Conservation (phyloP, 2,888 invertebrate genomes). For the Agrochola lota region DNA sequence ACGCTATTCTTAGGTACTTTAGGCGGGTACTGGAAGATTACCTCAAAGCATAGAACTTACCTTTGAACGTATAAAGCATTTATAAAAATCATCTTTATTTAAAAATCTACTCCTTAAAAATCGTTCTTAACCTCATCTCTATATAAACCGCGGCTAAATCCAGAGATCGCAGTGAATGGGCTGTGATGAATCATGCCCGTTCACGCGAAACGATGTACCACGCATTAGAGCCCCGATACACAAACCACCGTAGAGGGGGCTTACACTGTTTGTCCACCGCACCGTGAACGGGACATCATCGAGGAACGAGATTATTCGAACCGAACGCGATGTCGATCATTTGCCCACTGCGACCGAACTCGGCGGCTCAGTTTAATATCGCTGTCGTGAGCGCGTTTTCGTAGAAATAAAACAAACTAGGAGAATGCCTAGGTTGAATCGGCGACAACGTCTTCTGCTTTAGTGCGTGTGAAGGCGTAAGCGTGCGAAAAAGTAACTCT, state of each 20-base stretch:
- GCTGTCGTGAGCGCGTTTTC: not conserved
- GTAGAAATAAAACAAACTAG: not conserved
- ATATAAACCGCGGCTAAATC: conserved; percentile 82
- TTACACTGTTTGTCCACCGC: not conserved
- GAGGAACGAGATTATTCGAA: not conserved
- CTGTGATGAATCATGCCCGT: conserved; percentile 87
- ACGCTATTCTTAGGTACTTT: not conserved
- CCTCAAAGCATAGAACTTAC: not conserved
- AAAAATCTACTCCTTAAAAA: conserved; percentile 2
- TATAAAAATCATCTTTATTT: not conserved
- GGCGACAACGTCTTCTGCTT: too few relatives aligned
- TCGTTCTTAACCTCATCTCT: conserved; percentile 69
- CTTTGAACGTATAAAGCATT: not conserved
- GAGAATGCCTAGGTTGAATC: too few relatives aligned
- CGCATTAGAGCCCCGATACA: conserved; percentile 75
- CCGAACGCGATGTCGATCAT: not conserved
- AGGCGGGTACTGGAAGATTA: not conserved
- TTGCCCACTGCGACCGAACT: not conserved
- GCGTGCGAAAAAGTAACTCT: not conserved
- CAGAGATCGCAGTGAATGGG: conserved; percentile 86
- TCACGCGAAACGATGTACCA: conserved; percentile 83
- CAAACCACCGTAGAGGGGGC: conserved; percentile 72
- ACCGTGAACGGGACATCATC: not conserved
- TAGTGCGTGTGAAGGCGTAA: too few relatives aligned
- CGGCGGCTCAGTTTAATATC: not conserved